phyloP scores from a whole-genome alignment of 37 sponge, comb jelly and placozoan genomes.

The Corticium candelabrum region DNA sequence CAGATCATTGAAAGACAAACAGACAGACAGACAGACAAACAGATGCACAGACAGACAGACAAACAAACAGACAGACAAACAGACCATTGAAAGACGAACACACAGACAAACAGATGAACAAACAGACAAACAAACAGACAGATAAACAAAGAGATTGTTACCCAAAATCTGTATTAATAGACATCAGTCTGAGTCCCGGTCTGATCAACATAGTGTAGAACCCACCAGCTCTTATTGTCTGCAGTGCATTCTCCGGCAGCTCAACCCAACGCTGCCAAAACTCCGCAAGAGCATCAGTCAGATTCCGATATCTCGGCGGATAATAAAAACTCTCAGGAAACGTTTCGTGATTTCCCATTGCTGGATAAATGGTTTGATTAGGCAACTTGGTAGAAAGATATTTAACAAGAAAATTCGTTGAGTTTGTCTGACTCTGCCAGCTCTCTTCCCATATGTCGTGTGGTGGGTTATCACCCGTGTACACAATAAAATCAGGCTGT shows the following conservation, averaged over 20 bases:
- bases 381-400: constrained; percentile 29
- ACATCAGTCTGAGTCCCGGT: too few species aligned
- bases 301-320: constrained; percentile 19
- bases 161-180: too few species aligned
- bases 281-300: constrained; percentile 21
- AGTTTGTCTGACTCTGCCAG: constrained; percentile 25
- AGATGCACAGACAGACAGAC: too few species aligned
- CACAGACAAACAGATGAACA: too few species aligned
- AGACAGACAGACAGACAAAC: too few species aligned
- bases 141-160: too few species aligned
- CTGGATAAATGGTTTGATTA: constrained; percentile 54
- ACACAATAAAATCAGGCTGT: too few species aligned
- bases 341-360: constrained; percentile 62
- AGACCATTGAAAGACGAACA: too few species aligned
- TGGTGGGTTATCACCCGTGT: constrained; percentile 74
- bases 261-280: constrained; percentile 38
- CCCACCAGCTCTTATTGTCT: constrained; percentile 32
- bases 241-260: constrained; percentile 13
- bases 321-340: neutral
- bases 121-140: too few species aligned
- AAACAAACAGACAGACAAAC: too few species aligned
- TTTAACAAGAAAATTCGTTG: constrained; percentile 30
- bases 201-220: constrained; percentile 53
- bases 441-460: constrained; percentile 71
- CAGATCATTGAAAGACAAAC: too few species aligned